Base-by-base conservation (phyloP, 2,888 invertebrate genomes). In the Mimas tiliae region DNA sequence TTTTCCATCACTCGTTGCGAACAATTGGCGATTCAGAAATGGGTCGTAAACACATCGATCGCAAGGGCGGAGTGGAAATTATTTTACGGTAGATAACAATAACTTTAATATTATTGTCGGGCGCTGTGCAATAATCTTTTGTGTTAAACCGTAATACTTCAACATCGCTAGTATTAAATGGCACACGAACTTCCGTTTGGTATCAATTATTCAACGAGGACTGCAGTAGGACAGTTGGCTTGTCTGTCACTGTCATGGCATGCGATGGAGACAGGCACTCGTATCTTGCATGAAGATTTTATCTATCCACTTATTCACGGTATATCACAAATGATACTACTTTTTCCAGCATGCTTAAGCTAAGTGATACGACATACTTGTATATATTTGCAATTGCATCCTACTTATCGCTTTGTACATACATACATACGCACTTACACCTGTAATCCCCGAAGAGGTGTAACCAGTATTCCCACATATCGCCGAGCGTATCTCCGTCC, bases 41-140 rank as follows among this genome's bases (percentile, higher is more conserved):
- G 69, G 74, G 76, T 77, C 70, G 72, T 72, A 74, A 74, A 73
- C 63, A 73, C 63, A 74, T 74, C 74, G 73, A 76, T 78, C 68
- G 72, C 78, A 74, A 77, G 76, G 75, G 74, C 74, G 69, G 65
- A 53, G 69, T 70, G 72, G 72, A 64, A 51, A 51, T 34, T 21
- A 64, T 64, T 64, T 51, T 34, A 50, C 34, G 38, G 48, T 64
- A 50, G 38, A 51, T 33, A 51, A 34, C 50, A 42, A 64, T 64
- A 64, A 64, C 38, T 38, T 34, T 63, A 50, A 52, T 27, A 50
- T 50, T 52, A 62, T 38, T 38, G 19, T 51, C 50, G 42, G 27
- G 50, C 19, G 45, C 50, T 45, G 27, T 27, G 6, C 8, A 38
- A 38, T 38, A 7, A 7, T 38, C 19, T 51, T 33, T 14, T 27